These are phyloP conservation scores for Oenanthe melanoleuca DNA, from an alignment of 2,113 vertebrate genomes.

Conservation along the genomic window DNA sequence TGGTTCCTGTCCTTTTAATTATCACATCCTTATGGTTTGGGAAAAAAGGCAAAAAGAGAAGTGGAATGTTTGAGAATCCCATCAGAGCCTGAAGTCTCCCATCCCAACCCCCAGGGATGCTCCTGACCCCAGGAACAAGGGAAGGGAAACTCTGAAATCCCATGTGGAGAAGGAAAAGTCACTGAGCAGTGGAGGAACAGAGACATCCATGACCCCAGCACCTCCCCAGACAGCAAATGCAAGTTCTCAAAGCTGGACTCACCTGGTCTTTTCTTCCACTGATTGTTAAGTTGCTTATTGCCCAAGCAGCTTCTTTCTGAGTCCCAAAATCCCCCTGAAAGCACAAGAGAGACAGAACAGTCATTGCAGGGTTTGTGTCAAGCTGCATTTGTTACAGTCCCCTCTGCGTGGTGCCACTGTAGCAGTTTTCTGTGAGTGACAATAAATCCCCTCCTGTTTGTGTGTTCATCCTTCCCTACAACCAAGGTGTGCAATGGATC, in stretches of 20 bases:
- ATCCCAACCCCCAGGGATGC: background rate
- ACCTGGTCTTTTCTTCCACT: slow-evolving; percentile 99
- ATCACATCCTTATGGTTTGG: background rate
- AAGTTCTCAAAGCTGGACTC: background rate
- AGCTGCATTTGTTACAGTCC: background rate
- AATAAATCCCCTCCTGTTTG: background rate
- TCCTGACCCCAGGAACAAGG: background rate
- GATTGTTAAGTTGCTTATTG: slow-evolving; percentile 99
- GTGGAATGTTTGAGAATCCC: background rate
- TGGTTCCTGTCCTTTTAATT: background rate
- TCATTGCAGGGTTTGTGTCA: rapidly evolving
- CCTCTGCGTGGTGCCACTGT: rapidly evolving
- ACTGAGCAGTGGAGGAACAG: background rate
- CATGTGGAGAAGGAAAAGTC: background rate
- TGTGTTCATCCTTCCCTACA: no score
- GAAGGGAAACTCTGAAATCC: background rate
- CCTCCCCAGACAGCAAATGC: rapidly evolving
- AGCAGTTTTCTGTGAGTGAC: background rate
- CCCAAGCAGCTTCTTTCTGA: slow-evolving; percentile 99
- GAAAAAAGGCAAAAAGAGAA: rapidly evolving
- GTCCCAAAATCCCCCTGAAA: slow-evolving; percentile 97
- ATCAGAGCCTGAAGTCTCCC: background rate
- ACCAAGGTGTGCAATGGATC: rapidly evolving
- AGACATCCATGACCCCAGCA: background rate
- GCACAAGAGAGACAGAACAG: background rate